These are phyloP conservation scores for Amia ocellicauda DNA, from an alignment of 2,113 vertebrate genomes.

Conservation along the genomic window DNA sequence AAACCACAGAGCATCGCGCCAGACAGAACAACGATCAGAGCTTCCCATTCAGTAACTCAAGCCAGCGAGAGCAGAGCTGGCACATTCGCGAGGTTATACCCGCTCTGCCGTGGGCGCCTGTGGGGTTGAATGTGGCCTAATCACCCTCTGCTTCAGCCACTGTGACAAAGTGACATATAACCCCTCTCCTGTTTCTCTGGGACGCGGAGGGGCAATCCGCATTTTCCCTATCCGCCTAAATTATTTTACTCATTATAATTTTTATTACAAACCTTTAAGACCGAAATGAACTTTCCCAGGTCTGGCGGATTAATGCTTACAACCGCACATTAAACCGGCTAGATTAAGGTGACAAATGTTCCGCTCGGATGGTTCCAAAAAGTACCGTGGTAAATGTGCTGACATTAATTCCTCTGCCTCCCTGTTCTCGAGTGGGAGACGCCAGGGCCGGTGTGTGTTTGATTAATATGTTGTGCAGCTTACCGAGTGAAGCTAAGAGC, in stretches of 20 bases:
- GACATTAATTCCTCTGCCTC: neutral
- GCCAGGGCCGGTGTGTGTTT: neutral
- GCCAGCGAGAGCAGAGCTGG: too few species aligned
- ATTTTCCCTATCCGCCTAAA: neutral
- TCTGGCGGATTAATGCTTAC: neutral
- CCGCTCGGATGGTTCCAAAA: neutral
- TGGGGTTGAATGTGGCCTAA: too few species aligned
- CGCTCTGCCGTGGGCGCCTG: too few species aligned
- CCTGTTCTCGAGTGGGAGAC: neutral
- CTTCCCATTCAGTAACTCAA: too few species aligned
- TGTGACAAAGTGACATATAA: too few species aligned
- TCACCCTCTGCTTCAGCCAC: neutral
- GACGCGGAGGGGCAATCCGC: too few species aligned
- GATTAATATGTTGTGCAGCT: neutral
- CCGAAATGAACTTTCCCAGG: neutral
- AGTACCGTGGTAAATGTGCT: neutral
- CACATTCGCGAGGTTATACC: too few species aligned
- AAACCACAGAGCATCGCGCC: too few species aligned
- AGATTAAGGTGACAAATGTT: neutral
- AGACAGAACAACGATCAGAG: too few species aligned
- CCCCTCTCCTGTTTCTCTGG: too few species aligned
- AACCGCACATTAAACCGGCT: neutral
- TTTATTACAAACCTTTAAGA: slow-evolving; percentile 1
- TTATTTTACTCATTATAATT: neutral
- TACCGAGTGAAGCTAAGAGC: neutral